phyloP scores from a whole-genome alignment of 2,888 invertebrate genomes.

The Tiphia femorata region DNA sequence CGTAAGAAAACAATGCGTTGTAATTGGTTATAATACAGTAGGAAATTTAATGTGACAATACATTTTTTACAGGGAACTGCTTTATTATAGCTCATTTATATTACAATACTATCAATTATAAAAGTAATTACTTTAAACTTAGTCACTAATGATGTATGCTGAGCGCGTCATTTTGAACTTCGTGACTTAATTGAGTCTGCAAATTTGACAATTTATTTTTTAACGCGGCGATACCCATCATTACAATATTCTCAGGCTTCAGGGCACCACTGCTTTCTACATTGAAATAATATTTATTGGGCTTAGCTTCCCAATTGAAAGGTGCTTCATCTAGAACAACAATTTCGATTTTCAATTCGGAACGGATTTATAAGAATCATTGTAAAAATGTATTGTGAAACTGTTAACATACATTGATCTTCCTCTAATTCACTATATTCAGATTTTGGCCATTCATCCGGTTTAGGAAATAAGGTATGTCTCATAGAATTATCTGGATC shows the following conservation, averaged over 20 bases:
- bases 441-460: conserved; percentile 99
- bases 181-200: conserved; percentile 91
- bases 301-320: conserved; percentile 94
- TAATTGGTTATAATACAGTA: too few species aligned
- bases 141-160: conserved; percentile 74
- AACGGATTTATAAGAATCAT: background rate
- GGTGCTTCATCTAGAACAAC: conserved; percentile 83
- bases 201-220: conserved; percentile 97
- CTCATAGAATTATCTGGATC: conserved; percentile 98
- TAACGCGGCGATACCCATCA: conserved; percentile 92
- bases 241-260: conserved; percentile 96
- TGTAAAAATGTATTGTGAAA: background rate
- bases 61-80: too few species aligned
- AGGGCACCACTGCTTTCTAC: conserved; percentile 96
- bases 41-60: too few species aligned
- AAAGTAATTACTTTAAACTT: too few species aligned
- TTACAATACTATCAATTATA: too few species aligned
- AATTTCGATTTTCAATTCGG: background rate
- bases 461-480: conserved; percentile 95
- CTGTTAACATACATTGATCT: conserved; percentile 80
- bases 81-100: too few species aligned
- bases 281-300: conserved; percentile 97
- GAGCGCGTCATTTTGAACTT: conserved; percentile 86
- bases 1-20: too few species aligned
- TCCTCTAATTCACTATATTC: conserved; percentile 95